A percentile compares a stretch with the other conserved stretches of the same genome.
Conservation (phyloP, 2,113 vertebrate species). For the Cyanocitta stelleri region DNA sequence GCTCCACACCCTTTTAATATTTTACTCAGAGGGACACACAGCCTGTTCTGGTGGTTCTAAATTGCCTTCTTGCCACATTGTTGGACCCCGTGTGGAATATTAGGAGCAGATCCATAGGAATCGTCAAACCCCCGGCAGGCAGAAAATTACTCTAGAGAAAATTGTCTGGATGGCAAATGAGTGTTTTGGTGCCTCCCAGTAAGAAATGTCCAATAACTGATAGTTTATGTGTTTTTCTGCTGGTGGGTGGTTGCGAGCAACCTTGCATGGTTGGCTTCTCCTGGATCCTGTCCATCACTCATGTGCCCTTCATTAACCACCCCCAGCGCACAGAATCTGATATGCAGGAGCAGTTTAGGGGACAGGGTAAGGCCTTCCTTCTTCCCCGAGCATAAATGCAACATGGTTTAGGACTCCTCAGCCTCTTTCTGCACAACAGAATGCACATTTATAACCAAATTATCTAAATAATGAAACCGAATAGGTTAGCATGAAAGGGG, state of each 20-base stretch:
- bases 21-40: neutral
- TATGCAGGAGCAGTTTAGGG: neutral
- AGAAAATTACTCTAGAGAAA: neutral
- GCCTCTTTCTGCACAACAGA: neutral
- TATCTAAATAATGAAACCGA: neutral
- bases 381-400: neutral
- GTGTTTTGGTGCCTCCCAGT: neutral
- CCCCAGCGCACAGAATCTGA: neutral
- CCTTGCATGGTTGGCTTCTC: neutral
- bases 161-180: neutral
- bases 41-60: neutral
- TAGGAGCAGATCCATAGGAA: neutral
- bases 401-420: neutral
- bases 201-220: neutral
- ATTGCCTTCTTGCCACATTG: neutral
- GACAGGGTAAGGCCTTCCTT: neutral
- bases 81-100: neutral
- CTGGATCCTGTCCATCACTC: neutral
- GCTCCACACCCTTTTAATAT: neutral
- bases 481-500: neutral
- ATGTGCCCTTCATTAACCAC: neutral
- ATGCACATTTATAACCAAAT: neutral
- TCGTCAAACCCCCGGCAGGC: accelerated
- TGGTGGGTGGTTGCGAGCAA: neutral
- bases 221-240: neutral